These are phyloP conservation scores for Diorhabda sublineata DNA, from an alignment of 1,140 invertebrate genomes.

Conservation along the genomic window DNA sequence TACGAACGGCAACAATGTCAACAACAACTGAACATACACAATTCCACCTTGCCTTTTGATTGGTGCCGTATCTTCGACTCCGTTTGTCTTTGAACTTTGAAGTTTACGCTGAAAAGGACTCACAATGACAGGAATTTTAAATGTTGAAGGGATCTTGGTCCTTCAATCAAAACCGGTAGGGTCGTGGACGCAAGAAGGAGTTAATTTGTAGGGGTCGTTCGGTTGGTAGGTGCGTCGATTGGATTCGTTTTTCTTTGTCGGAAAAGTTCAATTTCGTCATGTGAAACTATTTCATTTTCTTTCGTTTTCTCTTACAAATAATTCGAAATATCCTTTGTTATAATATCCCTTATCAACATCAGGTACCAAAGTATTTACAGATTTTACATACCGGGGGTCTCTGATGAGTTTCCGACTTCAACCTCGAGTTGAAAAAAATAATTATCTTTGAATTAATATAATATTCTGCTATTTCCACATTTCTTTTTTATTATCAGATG, in stretches of 20 bases:
- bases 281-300: neutral
- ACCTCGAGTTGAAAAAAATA: too few relatives aligned
- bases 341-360: too few relatives aligned
- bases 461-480: too few relatives aligned
- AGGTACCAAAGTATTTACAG: too few relatives aligned
- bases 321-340: too few relatives aligned
- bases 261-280: neutral
- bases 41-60: constrained; percentile 42
- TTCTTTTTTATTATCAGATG: too few relatives aligned
- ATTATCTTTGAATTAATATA: too few relatives aligned
- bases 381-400: too few relatives aligned
- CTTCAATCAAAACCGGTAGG: neutral
- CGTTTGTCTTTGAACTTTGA: constrained; percentile 40
- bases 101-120: constrained; percentile 31
- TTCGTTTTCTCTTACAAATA: too few relatives aligned
- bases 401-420: too few relatives aligned
- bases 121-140: constrained; percentile 2
- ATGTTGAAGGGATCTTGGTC: neutral
- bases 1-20: constrained; percentile 43
- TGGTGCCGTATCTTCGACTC: constrained; percentile 37
- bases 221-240: neutral
- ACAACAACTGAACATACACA: constrained; percentile 31
- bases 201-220: neutral
- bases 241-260: neutral
- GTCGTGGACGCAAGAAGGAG: neutral